Base-by-base conservation (phyloP, 2,888 invertebrate species). In the Enoplolaimus lenunculus region DNA sequence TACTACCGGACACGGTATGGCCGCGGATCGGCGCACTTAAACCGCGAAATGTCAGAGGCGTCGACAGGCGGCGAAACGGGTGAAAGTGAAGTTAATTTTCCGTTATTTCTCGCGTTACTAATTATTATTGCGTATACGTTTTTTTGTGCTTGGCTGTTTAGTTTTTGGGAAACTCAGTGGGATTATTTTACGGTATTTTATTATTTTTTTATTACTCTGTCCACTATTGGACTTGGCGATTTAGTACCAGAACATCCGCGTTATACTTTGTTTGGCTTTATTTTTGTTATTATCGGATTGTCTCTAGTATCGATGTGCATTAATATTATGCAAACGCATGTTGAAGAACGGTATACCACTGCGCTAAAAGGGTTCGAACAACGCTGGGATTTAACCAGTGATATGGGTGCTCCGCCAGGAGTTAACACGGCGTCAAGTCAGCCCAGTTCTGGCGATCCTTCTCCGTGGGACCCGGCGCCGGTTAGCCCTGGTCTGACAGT, bases 191-290 rank as follows among this genome's bases (percentile, higher is more conserved):
- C 75, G 13, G 16, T 77, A 7, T 76, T 78, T 72, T 78, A 78
- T 72, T 78, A 77, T 71, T 75, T 77, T 70, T 77, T 77, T 70
- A 75, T 78, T 3, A 77, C 77, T 2, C 69, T 78, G 34, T 75
- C 73, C n/a, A 78, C 78, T 1, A 75, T 78, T 60, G 78, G 78
- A 26, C 74, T 78, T 59, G 78, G 78, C 45, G 78, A 78, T 69
- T 74, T 75, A 35, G 74, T 78, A 67, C 78, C 78, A 30, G 74
- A 75, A 59, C 76, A 78, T 74, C 77, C 78, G 0, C 73, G 28
- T 21, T 29, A 59, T 30, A 68, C 68, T 3, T 28, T 68, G 60
- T n/a, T 67, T 7, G 74, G 76, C 31, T 78, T 77, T 72, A 64
- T 76, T 34, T 74, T 77, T 62, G 77, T 77, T 69, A 75, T 77